Conservation (phyloP, 1,140 invertebrate species). For the Drosophila obscura region DNA sequence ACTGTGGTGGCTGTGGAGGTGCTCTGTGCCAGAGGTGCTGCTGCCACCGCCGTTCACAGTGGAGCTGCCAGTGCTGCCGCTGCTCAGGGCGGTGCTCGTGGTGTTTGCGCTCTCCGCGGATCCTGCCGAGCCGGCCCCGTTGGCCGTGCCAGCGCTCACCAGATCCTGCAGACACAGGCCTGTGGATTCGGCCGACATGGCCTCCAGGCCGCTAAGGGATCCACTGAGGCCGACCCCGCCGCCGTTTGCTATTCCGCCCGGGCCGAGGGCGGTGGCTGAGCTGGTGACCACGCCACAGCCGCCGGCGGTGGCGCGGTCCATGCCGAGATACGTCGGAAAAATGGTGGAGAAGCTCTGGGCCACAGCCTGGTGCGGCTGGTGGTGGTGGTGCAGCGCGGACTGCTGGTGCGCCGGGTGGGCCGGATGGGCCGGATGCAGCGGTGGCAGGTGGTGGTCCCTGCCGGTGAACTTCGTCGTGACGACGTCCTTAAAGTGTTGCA, state of each 20-base stretch:
- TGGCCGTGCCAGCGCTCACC: conserved; percentile 84
- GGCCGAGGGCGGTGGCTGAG: conserved; percentile 84
- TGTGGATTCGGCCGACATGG: conserved; percentile 80
- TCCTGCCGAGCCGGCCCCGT: conserved; percentile 83
- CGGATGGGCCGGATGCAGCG: conserved; percentile 66
- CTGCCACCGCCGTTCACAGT: conserved; percentile 78
- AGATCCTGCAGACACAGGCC: conserved; percentile 90
- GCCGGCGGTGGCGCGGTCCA: conserved; percentile 80
- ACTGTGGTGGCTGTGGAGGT: conserved; percentile 85
- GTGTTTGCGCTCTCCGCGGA: conserved; percentile 77
- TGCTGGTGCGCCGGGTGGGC: conserved; percentile 75
- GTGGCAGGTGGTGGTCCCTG: conserved; percentile 80
- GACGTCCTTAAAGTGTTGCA: conserved; percentile 84
- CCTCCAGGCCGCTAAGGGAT: conserved; percentile 86
- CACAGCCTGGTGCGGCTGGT: conserved; percentile 82
- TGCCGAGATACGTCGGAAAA: conserved; percentile 82
- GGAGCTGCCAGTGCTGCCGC: conserved; percentile 84
- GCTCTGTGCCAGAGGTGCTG: conserved; percentile 78
- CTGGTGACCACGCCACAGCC: conserved; percentile 83
- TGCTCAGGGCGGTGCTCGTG: conserved; percentile 78
- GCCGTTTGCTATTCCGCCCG: conserved; percentile 69
- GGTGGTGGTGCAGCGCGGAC: conserved; percentile 75
- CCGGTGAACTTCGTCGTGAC: conserved; percentile 84
- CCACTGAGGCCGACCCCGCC: conserved; percentile 85
- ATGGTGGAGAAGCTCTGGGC: conserved; percentile 83